Conservation (phyloP, 2,888 invertebrate species). For the Agriopis leucophaearia region DNA sequence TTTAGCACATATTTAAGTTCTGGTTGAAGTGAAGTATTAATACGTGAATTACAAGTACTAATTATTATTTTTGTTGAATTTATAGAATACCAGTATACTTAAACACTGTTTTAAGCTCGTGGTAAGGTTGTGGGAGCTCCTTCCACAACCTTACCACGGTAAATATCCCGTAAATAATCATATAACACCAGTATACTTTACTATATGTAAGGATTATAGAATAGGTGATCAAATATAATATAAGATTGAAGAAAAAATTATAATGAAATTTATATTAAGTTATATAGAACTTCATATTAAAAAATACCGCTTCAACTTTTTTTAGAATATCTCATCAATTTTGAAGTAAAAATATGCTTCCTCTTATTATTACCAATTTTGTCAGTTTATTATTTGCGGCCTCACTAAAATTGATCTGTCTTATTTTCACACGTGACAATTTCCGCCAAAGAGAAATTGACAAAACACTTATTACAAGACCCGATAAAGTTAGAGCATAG, state of each 20-base stretch:
- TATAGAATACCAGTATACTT: neutral
- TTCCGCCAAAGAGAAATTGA: too few species aligned
- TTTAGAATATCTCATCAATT: constrained; percentile 23
- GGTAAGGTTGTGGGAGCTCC: too few species aligned
- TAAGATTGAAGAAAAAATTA: neutral
- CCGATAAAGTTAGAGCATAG: too few species aligned
- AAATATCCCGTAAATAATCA: too few species aligned
- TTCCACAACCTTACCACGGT: too few species aligned
- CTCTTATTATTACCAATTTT: constrained; percentile 4
- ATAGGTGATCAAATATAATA: neutral
- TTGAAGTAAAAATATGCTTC: constrained; percentile 21
- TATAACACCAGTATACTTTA: constrained; percentile 21
- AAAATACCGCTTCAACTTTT: constrained; percentile 16
- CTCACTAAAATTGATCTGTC: too few species aligned
- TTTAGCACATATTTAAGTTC: neutral
- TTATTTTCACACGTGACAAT: too few species aligned
- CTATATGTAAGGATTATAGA: neutral
- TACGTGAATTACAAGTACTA: too few species aligned
- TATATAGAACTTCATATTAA: constrained; percentile 21
- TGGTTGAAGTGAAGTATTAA: neutral
- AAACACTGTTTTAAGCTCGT: too few species aligned
- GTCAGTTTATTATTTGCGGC: neutral
- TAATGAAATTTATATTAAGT: neutral
- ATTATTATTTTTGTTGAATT: neutral
- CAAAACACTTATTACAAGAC: too few species aligned